Percentiles rank a stretch among this genome's conserved stretches.
Evolutionary conservation across 2,113 vertebrate genomes (phyloP).

Genomic region (Oenanthe melanoleuca): DNA sequence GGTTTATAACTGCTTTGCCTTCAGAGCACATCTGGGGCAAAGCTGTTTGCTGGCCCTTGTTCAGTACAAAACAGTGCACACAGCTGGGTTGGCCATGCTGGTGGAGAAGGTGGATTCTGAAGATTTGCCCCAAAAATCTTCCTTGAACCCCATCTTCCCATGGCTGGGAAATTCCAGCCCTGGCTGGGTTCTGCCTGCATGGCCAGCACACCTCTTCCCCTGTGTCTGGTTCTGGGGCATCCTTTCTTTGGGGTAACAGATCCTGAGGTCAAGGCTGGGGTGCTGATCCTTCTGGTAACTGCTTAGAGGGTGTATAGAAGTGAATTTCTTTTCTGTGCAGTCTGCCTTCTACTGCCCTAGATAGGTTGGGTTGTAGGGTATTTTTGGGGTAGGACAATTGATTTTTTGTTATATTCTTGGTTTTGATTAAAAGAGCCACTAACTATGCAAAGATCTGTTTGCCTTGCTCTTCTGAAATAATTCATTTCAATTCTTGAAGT

Average conservation of each 20-base stretch:
- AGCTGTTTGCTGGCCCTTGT: too few relatives aligned
- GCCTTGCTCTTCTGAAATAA: background rate
- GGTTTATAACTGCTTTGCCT: background rate
- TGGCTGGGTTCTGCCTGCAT: background rate
- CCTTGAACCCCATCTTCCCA: background rate
- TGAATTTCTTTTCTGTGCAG: background rate
- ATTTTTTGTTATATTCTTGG: background rate
- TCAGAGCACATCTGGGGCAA: background rate
- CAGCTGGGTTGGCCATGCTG: accelerated
- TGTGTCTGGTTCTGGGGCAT: background rate
- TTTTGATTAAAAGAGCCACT: background rate
- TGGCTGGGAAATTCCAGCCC: background rate
- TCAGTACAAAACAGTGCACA: background rate
- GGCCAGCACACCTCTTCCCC: background rate
- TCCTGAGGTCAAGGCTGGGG: background rate
- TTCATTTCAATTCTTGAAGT: background rate
- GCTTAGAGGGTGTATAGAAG: background rate
- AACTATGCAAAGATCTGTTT: background rate
- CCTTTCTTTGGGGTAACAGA: background rate
- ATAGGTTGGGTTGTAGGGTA: accelerated
- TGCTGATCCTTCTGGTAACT: background rate
- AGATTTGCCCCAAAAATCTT: accelerated
- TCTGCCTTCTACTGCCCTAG: background rate
- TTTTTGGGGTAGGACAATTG: background rate
- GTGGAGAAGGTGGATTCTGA: accelerated